Conservation (phyloP, 1,140 invertebrate species). For the Trachymyrmex cornetzi region DNA sequence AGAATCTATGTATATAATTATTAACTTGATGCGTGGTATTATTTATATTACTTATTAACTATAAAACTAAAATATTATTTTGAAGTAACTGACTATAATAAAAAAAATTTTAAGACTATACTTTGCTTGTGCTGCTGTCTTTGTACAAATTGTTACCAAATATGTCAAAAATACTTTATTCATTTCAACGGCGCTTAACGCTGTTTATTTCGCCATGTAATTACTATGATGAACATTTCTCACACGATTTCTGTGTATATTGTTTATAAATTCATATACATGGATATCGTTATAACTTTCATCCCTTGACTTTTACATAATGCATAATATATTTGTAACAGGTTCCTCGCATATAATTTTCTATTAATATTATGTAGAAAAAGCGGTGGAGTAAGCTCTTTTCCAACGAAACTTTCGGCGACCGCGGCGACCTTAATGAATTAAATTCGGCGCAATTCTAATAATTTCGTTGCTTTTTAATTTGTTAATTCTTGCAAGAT, state of each 20-base stretch:
- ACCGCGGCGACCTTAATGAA: conserved; percentile 6
- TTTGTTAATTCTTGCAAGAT: background rate
- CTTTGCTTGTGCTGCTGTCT: background rate
- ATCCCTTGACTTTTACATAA: conserved; percentile 26
- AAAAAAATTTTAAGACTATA: background rate
- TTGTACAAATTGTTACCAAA: background rate
- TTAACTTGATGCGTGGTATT: background rate
- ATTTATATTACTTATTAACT: background rate
- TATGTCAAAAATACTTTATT: conserved; percentile 22
- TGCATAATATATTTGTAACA: conserved; percentile 20
- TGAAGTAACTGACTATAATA: background rate
- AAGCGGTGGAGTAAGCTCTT: background rate
- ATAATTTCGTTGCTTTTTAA: conserved; percentile 20
- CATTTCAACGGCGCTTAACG: background rate
- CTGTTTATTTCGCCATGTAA: background rate
- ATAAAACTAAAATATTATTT: background rate
- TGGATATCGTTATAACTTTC: conserved; percentile 25
- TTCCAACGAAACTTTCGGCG: background rate
- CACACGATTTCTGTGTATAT: background rate
- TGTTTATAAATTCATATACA: conserved; percentile 32
- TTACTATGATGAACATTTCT: background rate
- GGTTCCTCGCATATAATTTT: conserved; percentile 29
- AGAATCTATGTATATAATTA: background rate
- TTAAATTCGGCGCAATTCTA: background rate
- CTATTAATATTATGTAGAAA: conserved; percentile 32